Evolutionary conservation across 2,888 invertebrate species (phyloP).

Genomic region (Macropis europaea): DNA sequence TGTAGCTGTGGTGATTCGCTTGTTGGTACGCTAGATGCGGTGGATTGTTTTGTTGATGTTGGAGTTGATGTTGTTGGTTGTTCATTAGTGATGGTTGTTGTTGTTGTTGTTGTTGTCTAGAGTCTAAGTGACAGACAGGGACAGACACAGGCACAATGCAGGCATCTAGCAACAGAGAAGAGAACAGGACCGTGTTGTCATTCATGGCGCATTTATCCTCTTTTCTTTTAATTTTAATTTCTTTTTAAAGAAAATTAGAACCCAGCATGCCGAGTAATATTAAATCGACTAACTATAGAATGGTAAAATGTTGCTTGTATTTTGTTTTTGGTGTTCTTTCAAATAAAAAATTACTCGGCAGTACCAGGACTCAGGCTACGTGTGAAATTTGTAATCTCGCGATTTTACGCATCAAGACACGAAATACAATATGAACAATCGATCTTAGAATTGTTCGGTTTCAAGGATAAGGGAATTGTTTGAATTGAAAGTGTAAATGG

Average conservation of each 20-base stretch:
- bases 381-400: constrained; percentile 6
- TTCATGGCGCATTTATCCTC: constrained; percentile 76
- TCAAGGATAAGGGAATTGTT: no score
- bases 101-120: constrained; percentile 79
- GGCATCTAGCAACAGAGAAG: constrained; percentile 97
- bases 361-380: constrained; percentile 2
- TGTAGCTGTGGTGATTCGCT: constrained; percentile 80
- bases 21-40: constrained; percentile 80
- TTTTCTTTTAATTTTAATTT: constrained; percentile 31
- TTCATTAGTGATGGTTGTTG: constrained; percentile 76
- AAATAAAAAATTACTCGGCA: constrained; percentile 17
- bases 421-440: constrained; percentile 10
- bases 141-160: constrained; percentile 83
- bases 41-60: constrained; percentile 80
- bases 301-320: neutral
- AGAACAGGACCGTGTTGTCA: constrained; percentile 80
- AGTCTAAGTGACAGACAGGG: constrained; percentile 81
- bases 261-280: constrained; percentile 44
- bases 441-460: no score
- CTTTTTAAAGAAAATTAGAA: constrained; percentile 20
- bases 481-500: constrained; percentile 68
- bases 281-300: neutral
- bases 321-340: neutral
- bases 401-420: constrained; percentile 23
- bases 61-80: constrained; percentile 77